Evolutionary conservation across 2,888 invertebrate species (phyloP), one percentile per base, ranked within the genome.

Genomic region (Muschampia staudingeri): DNA sequence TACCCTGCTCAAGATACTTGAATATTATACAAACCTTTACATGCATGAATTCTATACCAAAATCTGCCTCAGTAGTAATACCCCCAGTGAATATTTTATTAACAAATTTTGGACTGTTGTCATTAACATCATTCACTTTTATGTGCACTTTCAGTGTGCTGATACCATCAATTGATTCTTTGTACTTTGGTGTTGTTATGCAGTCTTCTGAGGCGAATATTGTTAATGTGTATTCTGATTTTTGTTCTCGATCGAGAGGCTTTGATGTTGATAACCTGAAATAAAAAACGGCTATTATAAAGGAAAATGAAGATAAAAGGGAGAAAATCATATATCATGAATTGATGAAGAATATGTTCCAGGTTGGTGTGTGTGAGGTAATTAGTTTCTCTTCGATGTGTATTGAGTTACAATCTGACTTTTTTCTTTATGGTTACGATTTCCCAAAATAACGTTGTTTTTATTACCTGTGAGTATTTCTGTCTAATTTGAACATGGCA

Each of bases 51-150:
- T 98, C 98, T 0, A 98, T 98, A 0, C 99, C 99, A 93, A 99
- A 99, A 92, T 99, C 98, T 0, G 99, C 99, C 85, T 98, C 99
- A 0, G 99, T 99, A 16, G 99, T 99, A 1, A 99, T 98, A 1
- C 99, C 99, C 0, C 99, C 99, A 0, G 99, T 99, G 91, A 99
- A 99, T 83, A 99, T 97, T 86, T 98, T 97, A 83, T 98, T 98
- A 4, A 97, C 95, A 91, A 99, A 99, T 89, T 97, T 97, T 0
- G 99, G 99, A 0, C 98, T 97, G 93, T 99, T 99, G 91, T 99
- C 99, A 91, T 99, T 99, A 2, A 99, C 97, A 90, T 99, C 99
- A 69, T 97, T 94, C 0, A 99, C 98, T 80, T 97, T 97, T 0
- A 99, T 96, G 12, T 97, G 93, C 0, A 99, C 97, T 90, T 97